Conservation (phyloP, 2,797 vertebrate species). For the Buceros bicornis region DNA sequence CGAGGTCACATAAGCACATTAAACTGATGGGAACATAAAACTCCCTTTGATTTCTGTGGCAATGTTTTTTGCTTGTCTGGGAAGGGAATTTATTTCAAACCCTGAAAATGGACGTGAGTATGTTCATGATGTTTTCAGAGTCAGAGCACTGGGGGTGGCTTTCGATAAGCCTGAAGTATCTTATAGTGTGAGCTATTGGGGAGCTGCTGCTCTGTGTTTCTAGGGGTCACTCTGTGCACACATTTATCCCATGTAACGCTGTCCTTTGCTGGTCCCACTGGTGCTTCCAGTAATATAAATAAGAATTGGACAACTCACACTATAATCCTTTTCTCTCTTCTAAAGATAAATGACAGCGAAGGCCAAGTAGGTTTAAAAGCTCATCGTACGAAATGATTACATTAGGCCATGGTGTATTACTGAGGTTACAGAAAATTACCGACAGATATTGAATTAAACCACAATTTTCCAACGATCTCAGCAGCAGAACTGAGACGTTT, state of each 20-base stretch:
- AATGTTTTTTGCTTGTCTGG: not conserved
- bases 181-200: not conserved
- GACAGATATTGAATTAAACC: not conserved
- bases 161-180: not conserved
- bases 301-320: not conserved
- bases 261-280: not conserved
- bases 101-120: not conserved
- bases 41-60: not conserved
- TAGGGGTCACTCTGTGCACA: not conserved
- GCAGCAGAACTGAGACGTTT: not conserved
- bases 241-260: not conserved
- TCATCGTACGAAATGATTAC: not conserved
- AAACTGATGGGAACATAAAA: not conserved
- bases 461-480: slow-evolving; percentile 16
- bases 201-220: not conserved
- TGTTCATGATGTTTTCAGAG: not conserved
- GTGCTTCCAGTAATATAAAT: slow-evolving; percentile 10
- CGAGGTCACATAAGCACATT: not conserved
- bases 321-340: not conserved
- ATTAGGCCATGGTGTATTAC: not conserved
- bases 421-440: slow-evolving; percentile 41
- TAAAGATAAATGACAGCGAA: not conserved
- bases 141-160: not conserved
- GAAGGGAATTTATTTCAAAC: not conserved
- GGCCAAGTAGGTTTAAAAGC: not conserved